These are phyloP conservation scores for Cryptus armator DNA, from an alignment of 2,888 invertebrate species.

Conservation along the genomic window DNA sequence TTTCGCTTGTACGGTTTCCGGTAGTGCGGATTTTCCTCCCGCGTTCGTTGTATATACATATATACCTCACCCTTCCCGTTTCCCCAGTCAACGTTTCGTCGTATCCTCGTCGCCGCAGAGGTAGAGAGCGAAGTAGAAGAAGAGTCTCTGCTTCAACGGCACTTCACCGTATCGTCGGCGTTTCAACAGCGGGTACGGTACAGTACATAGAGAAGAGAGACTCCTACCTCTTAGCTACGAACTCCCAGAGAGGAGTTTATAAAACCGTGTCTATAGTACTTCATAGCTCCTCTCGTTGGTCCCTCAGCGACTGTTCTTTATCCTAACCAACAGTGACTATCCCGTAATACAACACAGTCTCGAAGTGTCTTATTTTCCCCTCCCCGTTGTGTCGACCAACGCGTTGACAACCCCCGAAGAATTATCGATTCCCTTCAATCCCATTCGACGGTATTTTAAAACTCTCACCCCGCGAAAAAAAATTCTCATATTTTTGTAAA, in stretches of 20 bases:
- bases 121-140: background rate
- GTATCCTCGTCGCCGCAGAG: constrained; percentile 42
- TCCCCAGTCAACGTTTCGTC: constrained; percentile 10
- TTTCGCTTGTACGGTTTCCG: constrained; percentile 34
- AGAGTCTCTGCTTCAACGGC: constrained; percentile 34
- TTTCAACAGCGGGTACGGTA: constrained; percentile 2
- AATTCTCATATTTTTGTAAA: too few species aligned
- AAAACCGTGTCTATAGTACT: constrained; percentile 37
- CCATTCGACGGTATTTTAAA: background rate
- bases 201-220: background rate
- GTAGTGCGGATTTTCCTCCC: constrained; percentile 1
- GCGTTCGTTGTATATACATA: constrained; percentile 5
- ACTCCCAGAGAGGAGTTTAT: constrained; percentile 42
- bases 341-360: background rate
- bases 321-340: background rate
- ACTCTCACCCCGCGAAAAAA: background rate
- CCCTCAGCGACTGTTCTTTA: constrained; percentile 16
- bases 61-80: background rate
- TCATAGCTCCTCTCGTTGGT: constrained; percentile 5
- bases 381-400: background rate
- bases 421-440: constrained; percentile 29
- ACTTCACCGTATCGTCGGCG: constrained; percentile 41
- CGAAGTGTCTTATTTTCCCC: constrained; percentile 14
- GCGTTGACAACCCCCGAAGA: background rate
- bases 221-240: constrained; percentile 19